Evolutionary conservation across 1,140 invertebrate species (phyloP), one percentile per base, ranked within the genome.

Genomic region (Caligus rogercresseyi): DNA sequence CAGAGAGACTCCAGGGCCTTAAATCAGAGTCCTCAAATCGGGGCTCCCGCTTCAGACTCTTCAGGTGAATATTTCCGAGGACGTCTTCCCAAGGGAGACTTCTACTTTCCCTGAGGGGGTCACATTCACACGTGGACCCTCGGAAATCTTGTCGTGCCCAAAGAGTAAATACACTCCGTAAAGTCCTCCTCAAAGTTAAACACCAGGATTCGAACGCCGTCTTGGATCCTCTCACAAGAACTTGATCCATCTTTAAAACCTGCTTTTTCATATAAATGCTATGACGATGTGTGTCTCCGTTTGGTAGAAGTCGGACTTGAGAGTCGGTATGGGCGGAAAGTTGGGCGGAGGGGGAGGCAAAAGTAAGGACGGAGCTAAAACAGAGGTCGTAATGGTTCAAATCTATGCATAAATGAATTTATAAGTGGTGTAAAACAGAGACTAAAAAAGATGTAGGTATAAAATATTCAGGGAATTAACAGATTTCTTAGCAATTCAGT

Each of bases 301-400:
- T 63, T 75, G 73, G 63, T 71, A 73, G 73, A 73, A 74, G 54
- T 74, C 73, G 65, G 70, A 72, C 53, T 72, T 73, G 52, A 56
- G 71, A 25, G n/a, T 25, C 51, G 61, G 64, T 18, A 65, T 54
- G 25, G 4, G 18, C 18, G 58, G 31, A 19, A 31, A 21, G n/a
- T 25, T 56, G 14, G 64, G 55, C 16, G 52, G 26, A 43, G 56
- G 19, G 14, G 64, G 55, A 18, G 52, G 26, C 55, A 60, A 21
- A 7, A 63, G 64, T 1, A 58, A 3, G 26, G 19, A 65, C 18
- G 18, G 25, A 62, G 18, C 16, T 2, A 16, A 1, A 57, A 16
- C n/a, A 20, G 1, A 21, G 1, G 7, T 7, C 21, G 3, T 3
- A 7, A 58, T 18, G 16, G 18, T 23, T n/a, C n/a, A n/a, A n/a